Evolutionary conservation across 2,797 vertebrate species (phyloP).

Genomic region (Oophaga sylvatica): DNA sequence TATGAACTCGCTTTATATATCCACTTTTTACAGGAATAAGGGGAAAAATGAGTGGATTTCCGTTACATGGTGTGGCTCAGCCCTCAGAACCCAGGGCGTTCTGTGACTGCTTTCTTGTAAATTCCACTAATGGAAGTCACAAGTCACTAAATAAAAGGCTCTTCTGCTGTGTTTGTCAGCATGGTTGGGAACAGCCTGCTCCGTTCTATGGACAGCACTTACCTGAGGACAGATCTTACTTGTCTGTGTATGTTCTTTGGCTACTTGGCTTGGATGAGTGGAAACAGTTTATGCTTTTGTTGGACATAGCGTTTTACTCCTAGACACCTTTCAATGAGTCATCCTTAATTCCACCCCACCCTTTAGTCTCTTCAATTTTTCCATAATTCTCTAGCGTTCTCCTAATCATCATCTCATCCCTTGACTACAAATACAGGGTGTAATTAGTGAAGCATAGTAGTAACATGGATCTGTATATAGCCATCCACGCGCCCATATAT

Average conservation of each 20-base stretch:
- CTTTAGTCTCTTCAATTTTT: neutral
- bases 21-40: too few species aligned
- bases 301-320: neutral
- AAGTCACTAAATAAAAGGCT: neutral
- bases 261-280: neutral
- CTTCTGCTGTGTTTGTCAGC: neutral
- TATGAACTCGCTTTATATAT: too few species aligned
- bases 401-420: neutral
- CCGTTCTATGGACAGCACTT: neutral
- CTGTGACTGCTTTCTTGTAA: neutral
- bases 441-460: neutral
- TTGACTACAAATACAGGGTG: neutral
- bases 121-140: neutral
- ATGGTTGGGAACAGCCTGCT: neutral
- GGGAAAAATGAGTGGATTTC: too few species aligned
- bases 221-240: slow-evolving; percentile 9
- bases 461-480: neutral
- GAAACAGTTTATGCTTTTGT: slow-evolving; percentile 17
- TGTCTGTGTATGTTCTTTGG: neutral
- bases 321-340: slow-evolving; percentile 35
- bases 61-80: too few species aligned
- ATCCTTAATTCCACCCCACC: neutral
- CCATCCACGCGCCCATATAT: neutral
- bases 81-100: neutral
- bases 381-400: neutral